Evolutionary conservation across 2,797 vertebrate species (phyloP).

Genomic region (Rhynchonycteris naso): DNA sequence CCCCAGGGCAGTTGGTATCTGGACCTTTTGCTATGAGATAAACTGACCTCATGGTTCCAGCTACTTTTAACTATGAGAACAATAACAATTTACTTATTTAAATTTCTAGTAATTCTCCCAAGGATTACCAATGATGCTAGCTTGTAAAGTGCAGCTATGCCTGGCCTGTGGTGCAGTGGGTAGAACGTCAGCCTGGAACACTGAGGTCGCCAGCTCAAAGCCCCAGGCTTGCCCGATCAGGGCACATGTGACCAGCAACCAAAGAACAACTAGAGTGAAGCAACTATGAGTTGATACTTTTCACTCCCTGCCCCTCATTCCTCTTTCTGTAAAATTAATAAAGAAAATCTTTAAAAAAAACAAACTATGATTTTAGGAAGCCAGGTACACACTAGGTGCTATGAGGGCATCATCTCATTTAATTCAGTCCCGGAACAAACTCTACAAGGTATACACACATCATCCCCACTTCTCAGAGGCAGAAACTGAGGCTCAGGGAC

Average conservation of each 20-base stretch:
- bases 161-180: too few species aligned
- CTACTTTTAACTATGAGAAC: neutral
- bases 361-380: neutral
- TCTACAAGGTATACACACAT: neutral
- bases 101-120: neutral
- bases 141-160: neutral
- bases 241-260: too few species aligned
- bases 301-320: too few species aligned
- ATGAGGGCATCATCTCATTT: neutral
- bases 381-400: neutral
- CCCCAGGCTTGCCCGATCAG: too few species aligned
- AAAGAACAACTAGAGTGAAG: too few species aligned
- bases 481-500: constrained; percentile 13
- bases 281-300: too few species aligned
- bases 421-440: neutral
- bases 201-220: too few species aligned
- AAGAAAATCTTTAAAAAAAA: neutral
- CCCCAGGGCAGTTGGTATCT: neutral
- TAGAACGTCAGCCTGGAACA: too few species aligned
- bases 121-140: neutral
- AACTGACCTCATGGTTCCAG: neutral
- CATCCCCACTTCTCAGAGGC: constrained; percentile 40
- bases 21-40: neutral
- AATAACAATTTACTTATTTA: neutral
- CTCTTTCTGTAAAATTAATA: too few species aligned